Evolutionary conservation across 2,888 invertebrate species (phyloP).

Genomic region (Orthosia cruda): DNA sequence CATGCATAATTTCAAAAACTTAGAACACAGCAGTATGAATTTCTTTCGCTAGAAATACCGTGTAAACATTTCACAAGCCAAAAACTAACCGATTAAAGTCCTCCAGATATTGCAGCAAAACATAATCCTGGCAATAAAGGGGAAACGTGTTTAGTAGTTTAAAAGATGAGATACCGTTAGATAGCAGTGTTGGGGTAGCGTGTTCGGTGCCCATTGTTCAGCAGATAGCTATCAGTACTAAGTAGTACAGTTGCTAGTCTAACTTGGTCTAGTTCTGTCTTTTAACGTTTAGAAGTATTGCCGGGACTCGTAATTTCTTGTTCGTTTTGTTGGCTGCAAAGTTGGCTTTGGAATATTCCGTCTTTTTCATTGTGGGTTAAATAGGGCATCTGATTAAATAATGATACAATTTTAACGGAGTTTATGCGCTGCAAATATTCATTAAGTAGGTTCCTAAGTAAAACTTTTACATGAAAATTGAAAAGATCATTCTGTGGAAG

Average conservation of each 20-base stretch:
- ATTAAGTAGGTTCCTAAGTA: too few relatives aligned
- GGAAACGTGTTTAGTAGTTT: conserved; percentile 56
- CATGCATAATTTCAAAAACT: not conserved
- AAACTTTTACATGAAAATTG: too few relatives aligned
- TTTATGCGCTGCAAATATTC: not conserved
- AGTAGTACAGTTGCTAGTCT: conserved; percentile 56
- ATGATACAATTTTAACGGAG: not conserved
- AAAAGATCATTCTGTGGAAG: not conserved
- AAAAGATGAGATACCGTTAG: conserved; percentile 52
- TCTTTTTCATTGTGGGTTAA: conserved; percentile 1
- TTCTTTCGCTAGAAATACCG: not conserved
- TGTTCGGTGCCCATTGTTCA: conserved; percentile 58
- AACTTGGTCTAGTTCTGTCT: conserved; percentile 51
- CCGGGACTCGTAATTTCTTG: conserved; percentile 28
- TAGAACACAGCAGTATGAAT: not conserved
- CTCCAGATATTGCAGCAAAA: conserved; percentile 39
- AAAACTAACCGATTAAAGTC: conserved; percentile 42
- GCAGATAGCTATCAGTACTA: conserved; percentile 59
- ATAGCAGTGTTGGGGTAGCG: conserved; percentile 51
- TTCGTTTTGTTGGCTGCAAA: conserved; percentile 34
- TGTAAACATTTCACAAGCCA: not conserved
- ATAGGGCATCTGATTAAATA: conserved; percentile 5
- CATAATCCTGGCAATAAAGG: conserved; percentile 54
- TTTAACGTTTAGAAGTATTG: conserved; percentile 48
- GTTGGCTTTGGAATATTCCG: conserved; percentile 15